Percentiles rank a stretch among this genome's conserved stretches.
phyloP scores from a whole-genome alignment of 2,797 vertebrate genomes.

The Coendou prehensilis region DNA sequence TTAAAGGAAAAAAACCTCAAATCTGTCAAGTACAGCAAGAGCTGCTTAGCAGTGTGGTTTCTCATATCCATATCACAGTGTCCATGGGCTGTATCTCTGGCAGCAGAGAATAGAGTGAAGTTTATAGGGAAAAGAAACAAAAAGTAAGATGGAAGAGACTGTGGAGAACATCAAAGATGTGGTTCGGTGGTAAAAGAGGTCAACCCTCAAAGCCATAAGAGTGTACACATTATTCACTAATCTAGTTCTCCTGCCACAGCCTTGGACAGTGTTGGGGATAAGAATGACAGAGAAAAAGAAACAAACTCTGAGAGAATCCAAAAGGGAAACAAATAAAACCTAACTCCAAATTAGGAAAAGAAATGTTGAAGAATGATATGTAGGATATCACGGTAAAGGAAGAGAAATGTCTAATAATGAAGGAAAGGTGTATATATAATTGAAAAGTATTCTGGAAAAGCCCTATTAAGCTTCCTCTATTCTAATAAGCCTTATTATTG shows the following conservation, averaged over 20 bases:
- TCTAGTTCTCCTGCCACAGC: too few relatives aligned
- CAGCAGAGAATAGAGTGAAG: not conserved
- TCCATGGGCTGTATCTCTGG: not conserved
- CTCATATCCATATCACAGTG: not conserved
- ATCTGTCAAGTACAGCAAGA: conserved; percentile 37
- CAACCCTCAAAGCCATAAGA: not conserved
- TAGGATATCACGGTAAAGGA: not conserved
- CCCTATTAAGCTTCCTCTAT: not conserved
- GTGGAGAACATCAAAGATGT: not conserved
- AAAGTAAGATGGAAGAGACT: not conserved
- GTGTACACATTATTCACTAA: not conserved
- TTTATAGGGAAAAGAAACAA: not conserved
- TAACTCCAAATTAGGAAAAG: not conserved
- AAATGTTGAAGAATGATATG: not conserved
- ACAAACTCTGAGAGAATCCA: not conserved
- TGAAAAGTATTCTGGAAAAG: not conserved
- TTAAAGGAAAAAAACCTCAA: conserved; percentile 47
- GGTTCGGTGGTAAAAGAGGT: not conserved
- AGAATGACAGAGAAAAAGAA: not conserved
- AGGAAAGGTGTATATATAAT: not conserved
- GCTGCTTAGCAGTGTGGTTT: conserved; percentile 6
- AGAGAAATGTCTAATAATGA: not conserved
- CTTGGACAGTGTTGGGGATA: too few relatives aligned
- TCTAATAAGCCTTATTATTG: not conserved
- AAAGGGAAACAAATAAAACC: not conserved